These are phyloP conservation scores for Drosophila insularis DNA, from an alignment of 1,140 invertebrate species.

Conservation along the genomic window DNA sequence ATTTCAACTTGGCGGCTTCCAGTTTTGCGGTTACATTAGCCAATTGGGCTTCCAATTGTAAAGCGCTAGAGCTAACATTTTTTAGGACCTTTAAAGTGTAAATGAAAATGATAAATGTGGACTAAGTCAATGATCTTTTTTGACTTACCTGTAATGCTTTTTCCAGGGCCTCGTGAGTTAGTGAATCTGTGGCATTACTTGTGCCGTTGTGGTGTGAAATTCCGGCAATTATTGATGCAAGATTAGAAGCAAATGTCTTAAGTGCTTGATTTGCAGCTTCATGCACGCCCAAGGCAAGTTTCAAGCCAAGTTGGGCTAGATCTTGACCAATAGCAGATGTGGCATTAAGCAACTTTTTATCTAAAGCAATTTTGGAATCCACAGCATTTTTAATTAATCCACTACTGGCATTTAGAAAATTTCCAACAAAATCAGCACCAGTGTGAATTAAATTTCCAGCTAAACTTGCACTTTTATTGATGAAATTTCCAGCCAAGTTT, in stretches of 20 bases:
- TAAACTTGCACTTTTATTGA: too few species aligned
- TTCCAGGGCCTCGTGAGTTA: not conserved
- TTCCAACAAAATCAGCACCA: too few species aligned
- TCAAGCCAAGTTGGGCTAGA: not conserved
- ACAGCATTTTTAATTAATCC: slow-evolving; percentile 13
- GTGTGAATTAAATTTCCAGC: too few species aligned
- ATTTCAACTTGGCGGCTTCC: not conserved
- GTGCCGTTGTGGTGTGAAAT: not conserved
- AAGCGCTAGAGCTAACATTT: not conserved
- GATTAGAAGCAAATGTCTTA: not conserved
- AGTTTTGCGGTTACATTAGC: slow-evolving; percentile 17
- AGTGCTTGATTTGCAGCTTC: slow-evolving; percentile 2
- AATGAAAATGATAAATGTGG: too few species aligned
- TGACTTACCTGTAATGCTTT: slow-evolving; percentile 11
- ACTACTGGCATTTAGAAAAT: slow-evolving; percentile 2
- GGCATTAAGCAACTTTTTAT: slow-evolving; percentile 2
- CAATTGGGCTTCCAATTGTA: slow-evolving; percentile 12
- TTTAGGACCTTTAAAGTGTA: not conserved
- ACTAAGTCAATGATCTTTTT: not conserved
- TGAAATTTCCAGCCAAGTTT: too few species aligned
- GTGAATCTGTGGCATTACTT: not conserved
- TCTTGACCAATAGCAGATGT: not conserved
- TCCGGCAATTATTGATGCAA: not conserved
- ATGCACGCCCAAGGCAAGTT: slow-evolving; percentile 26
- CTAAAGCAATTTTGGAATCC: not conserved